Evolutionary conservation across 2,888 invertebrate species (phyloP).

Genomic region (Lamellibrachia satsuma): DNA sequence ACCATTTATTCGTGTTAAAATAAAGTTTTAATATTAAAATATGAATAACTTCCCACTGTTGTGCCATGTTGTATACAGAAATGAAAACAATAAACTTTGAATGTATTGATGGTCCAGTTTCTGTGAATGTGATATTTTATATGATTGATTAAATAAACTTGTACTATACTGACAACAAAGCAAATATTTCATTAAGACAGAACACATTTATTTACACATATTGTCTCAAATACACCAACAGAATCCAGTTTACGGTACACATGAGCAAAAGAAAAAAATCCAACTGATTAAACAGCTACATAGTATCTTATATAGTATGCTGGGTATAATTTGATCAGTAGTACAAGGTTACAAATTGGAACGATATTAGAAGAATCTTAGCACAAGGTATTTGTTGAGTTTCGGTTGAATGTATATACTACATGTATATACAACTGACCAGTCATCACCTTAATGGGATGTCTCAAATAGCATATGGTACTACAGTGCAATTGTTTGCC

Average conservation of each 20-base stretch:
- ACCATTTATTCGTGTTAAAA: neutral
- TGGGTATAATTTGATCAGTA: neutral
- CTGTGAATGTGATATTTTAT: too few relatives aligned
- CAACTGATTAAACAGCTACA: neutral
- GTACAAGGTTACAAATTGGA: neutral
- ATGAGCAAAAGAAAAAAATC: neutral
- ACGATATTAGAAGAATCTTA: neutral
- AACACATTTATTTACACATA: constrained; percentile 1
- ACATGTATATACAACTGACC: too few relatives aligned
- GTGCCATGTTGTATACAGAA: neutral
- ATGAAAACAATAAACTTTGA: neutral
- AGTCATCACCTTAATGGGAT: too few relatives aligned
- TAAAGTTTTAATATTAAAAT: neutral
- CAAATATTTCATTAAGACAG: neutral
- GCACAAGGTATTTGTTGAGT: too few relatives aligned
- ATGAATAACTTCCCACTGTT: neutral
- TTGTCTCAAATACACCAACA: neutral
- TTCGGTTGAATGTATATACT: too few relatives aligned
- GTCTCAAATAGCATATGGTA: too few relatives aligned
- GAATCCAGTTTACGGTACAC: neutral
- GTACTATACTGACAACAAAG: neutral
- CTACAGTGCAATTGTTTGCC: too few relatives aligned
- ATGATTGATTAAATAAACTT: neutral
- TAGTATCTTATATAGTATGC: neutral
- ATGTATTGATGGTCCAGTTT: neutral